Evolutionary conservation across 2,888 invertebrate genomes (phyloP), one percentile per base, ranked within the genome.

Genomic region (Lutraria lutraria): DNA sequence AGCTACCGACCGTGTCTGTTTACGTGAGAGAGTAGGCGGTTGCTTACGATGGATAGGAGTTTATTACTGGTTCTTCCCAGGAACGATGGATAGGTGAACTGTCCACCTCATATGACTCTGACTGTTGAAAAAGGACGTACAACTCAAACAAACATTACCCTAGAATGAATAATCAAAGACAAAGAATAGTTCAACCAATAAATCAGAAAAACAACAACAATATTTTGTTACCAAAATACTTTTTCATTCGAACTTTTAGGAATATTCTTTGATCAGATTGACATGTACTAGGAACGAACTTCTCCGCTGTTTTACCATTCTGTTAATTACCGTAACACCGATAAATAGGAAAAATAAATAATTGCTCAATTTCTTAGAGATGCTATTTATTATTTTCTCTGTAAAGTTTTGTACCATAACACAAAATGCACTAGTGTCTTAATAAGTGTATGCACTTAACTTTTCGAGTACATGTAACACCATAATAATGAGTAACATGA

Each of bases 321-420:
- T 68, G 63, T 25, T 68, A 68, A 68, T 68, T 68, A 12, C 63
- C 63, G 25, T 25, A 68, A 68, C 63, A 68, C 25, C 3, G 63
- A 68, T 68, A 68, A 68, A 68, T 68, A n/a, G 25, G 63, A 68
- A 68, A 68, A 68, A 68, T 68, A 68, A 68, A 68, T 68, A 68
- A 68, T 68, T 68, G 63, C 63, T 68, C 63, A 68, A 68, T 68
- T 68, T 68, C 63, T 68, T 68, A 25, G n/a, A 13, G 63, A 68
- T 12, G 13, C 3, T 68, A 68, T 68, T 68, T 68, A 68, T 68
- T 25, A 25, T 68, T 68, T 25, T n/a, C 63, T 43, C 12, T 68
- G 13, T 25, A 68, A 68, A 25, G 25, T 68, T 68, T 68, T 68
- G 25, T 68, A 68, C 63, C 25, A 68, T 25, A 68, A 43, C 43